These are phyloP conservation scores for Phoxinus dragarum DNA, from an alignment of 2,797 vertebrate genomes.

Conservation along the genomic window DNA sequence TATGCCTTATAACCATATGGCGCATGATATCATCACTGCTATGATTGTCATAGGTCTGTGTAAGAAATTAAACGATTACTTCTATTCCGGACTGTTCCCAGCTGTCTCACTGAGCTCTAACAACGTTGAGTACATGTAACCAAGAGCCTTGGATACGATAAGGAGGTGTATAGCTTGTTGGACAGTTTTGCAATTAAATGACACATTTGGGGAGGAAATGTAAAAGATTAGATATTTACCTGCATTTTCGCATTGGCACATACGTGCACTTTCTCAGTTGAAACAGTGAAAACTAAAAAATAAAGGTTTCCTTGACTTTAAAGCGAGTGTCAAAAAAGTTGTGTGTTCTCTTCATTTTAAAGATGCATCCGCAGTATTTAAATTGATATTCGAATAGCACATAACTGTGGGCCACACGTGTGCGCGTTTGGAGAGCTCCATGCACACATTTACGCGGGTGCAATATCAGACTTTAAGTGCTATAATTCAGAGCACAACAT, in stretches of 20 bases:
- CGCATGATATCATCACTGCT: not conserved
- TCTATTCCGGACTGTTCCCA: not conserved
- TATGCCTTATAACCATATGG: not conserved
- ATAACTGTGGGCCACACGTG: not conserved
- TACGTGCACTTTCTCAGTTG: not conserved
- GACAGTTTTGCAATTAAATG: not conserved
- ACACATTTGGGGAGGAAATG: not conserved
- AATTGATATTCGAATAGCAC: not conserved
- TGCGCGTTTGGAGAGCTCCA: slow-evolving; percentile 74
- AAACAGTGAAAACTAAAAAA: not conserved
- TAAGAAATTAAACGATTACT: not conserved
- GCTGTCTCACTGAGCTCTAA: not conserved
- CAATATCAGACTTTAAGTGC: slow-evolving; percentile 38
- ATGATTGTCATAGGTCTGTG: not conserved
- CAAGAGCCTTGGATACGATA: not conserved
- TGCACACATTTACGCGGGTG: slow-evolving; percentile 76
- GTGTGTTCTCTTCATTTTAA: not conserved
- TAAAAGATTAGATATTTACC: not conserved
- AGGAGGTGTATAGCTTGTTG: not conserved
- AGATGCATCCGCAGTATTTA: not conserved
- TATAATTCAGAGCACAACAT: not conserved
- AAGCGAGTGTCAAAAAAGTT: not conserved
- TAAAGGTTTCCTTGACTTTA: not conserved
- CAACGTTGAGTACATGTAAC: not conserved
- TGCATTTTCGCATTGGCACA: not conserved